A percentile compares a stretch with the other conserved stretches of the same genome.
Evolutionary conservation across 2,113 vertebrate genomes (phyloP).

Genomic region (Callithrix jacchus): DNA sequence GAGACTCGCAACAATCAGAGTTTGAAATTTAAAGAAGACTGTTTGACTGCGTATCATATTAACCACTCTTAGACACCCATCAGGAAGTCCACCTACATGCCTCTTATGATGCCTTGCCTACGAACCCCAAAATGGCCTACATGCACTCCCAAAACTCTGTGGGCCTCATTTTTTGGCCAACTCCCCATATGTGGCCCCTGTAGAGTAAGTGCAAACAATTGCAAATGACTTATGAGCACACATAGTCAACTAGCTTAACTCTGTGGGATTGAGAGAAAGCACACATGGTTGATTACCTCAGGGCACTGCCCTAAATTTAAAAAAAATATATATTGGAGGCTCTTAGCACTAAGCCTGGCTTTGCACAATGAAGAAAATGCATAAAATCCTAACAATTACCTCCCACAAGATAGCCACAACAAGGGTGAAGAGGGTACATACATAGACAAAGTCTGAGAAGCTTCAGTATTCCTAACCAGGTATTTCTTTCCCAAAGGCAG

Average conservation of each 20-base stretch:
- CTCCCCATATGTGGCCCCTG: background rate
- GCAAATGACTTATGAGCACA: background rate
- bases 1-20: background rate
- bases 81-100: background rate
- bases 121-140: background rate
- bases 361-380: background rate
- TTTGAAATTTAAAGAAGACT: background rate
- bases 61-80: background rate
- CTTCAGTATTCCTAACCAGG: background rate
- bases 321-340: background rate
- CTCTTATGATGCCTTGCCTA: background rate
- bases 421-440: background rate
- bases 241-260: background rate
- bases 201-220: background rate
- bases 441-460: background rate
- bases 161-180: background rate
- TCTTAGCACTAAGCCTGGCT: background rate
- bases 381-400: background rate
- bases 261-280: background rate
- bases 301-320: background rate
- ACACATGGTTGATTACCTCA: background rate
- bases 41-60: background rate
- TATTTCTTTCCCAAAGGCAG: background rate
- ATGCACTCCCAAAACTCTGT: background rate
- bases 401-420: background rate